Conservation (phyloP, 2,888 invertebrate species). For the Scotopteryx bipunctaria region DNA sequence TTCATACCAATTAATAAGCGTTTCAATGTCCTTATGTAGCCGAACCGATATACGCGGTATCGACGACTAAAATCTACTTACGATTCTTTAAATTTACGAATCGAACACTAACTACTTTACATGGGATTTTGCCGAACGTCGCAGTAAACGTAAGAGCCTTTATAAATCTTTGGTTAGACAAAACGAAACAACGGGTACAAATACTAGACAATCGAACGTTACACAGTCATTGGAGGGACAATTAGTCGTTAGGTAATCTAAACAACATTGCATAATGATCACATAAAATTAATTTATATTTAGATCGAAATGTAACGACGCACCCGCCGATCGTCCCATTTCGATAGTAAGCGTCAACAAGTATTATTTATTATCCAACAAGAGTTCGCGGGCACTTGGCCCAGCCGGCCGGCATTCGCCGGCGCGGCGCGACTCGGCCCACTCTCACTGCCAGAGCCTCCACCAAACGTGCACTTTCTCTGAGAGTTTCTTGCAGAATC, state of each 20-base stretch:
- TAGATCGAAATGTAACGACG: conserved; percentile 74
- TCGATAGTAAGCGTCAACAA: conserved; percentile 81
- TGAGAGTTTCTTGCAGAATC: conserved; percentile 94
- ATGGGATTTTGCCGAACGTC: conserved; percentile 68
- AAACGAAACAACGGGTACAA: conserved; percentile 76
- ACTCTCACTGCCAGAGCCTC: conserved; percentile 88
- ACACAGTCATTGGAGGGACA: conserved; percentile 81
- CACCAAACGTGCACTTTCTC: conserved; percentile 95
- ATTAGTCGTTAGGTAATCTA: conserved; percentile 80
- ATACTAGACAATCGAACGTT: conserved; percentile 76
- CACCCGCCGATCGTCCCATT: conserved; percentile 68
- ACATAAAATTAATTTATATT: conserved; percentile 72
- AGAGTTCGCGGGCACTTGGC: conserved; percentile 37
- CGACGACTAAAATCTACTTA: conserved; percentile 78
- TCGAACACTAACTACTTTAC: conserved; percentile 78
- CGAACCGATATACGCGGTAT: conserved; percentile 70
- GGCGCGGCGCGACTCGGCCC: conserved; percentile 39
- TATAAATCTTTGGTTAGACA: conserved; percentile 80
- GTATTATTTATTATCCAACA: conserved; percentile 69
- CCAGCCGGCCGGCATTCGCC: conserved; percentile 27
- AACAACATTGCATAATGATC: conserved; percentile 79
- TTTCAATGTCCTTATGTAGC: conserved; percentile 82
- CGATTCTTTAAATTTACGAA: conserved; percentile 74
- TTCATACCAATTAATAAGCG: conserved; percentile 84
- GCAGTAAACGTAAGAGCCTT: conserved; percentile 68